These are phyloP conservation scores for Macrosiphum euphorbiae DNA, from an alignment of 2,888 invertebrate genomes.

Conservation along the genomic window DNA sequence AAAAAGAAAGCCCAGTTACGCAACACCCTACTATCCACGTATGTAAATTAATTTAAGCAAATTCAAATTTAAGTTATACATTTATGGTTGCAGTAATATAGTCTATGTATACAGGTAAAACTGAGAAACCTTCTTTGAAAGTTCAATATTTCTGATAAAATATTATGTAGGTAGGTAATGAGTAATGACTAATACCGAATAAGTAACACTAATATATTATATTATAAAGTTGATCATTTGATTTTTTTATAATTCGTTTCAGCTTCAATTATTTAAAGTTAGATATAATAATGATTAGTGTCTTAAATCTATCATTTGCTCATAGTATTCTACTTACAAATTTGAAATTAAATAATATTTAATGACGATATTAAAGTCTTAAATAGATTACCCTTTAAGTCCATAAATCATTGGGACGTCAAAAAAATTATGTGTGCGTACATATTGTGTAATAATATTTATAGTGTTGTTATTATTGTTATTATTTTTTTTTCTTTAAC, in stretches of 20 bases:
- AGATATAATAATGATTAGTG: background rate
- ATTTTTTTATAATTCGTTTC: background rate
- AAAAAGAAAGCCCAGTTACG: conserved; percentile 49
- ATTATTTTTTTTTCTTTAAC: conserved; percentile 12
- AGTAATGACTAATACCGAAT: background rate
- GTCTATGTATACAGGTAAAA: background rate
- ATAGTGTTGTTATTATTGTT: background rate
- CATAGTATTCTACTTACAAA: background rate
- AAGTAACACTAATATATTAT: background rate
- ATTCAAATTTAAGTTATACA: background rate
- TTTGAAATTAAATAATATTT: background rate
- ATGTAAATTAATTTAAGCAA: background rate
- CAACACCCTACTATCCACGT: conserved; percentile 60
- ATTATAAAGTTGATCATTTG: background rate
- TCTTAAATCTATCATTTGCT: background rate
- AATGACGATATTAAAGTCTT: background rate
- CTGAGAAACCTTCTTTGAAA: background rate
- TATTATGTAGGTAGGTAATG: background rate
- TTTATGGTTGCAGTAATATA: background rate
- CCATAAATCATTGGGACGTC: conserved; percentile 31
- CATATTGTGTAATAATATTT: background rate
- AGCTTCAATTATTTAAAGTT: background rate
- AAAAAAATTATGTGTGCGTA: background rate
- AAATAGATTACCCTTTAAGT: background rate
- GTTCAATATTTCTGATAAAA: background rate